Conservation (phyloP, 2,113 vertebrate species). For the Plotosus lineatus region DNA sequence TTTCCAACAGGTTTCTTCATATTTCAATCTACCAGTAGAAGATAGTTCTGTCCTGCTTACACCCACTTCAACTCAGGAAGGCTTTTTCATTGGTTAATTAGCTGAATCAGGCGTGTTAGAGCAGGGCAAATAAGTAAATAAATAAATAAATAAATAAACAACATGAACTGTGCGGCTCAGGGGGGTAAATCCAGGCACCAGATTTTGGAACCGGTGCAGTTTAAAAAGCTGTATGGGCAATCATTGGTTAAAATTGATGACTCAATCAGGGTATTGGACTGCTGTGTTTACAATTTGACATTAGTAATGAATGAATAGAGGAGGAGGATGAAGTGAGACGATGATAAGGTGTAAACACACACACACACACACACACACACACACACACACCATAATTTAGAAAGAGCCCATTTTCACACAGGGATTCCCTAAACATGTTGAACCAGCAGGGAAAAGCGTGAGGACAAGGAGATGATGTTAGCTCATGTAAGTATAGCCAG, state of each 20-base stretch:
- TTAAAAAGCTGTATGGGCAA: background rate
- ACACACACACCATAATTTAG: too few relatives aligned
- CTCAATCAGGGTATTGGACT: background rate
- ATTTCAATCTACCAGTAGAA: background rate
- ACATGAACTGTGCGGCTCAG: background rate
- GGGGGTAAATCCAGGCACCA: background rate
- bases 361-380: too few relatives aligned
- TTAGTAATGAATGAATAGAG: background rate
- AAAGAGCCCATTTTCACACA: background rate
- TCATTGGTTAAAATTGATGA: background rate
- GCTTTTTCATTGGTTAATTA: background rate
- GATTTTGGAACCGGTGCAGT: background rate
- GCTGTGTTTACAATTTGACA: background rate
- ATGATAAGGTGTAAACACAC: background rate
- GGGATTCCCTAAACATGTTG: constrained; percentile 6
- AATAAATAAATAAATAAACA: too few relatives aligned
- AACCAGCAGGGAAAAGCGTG: background rate
- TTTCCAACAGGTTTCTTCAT: constrained; percentile 34
- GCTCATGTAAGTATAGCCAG: constrained; percentile 11
- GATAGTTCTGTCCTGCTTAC: background rate
- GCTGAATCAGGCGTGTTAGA: background rate
- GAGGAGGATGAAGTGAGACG: too few relatives aligned
- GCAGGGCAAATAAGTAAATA: background rate
- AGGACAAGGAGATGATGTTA: background rate
- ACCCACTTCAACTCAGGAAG: background rate